phyloP scores from a whole-genome alignment of 2,113 vertebrate genomes.

The Otocyon megalotis region DNA sequence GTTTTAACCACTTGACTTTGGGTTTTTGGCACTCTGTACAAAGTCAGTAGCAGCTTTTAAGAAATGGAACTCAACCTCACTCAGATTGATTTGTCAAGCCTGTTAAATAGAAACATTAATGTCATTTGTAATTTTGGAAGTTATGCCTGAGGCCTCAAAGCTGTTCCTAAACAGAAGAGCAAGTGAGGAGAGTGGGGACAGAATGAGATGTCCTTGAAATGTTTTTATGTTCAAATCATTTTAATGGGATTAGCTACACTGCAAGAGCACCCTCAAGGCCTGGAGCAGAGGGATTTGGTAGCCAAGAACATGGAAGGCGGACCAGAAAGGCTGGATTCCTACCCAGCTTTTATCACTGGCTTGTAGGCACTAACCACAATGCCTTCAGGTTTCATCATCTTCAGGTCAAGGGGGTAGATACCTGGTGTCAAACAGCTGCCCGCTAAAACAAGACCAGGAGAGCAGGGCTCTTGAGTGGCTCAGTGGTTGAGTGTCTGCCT shows the following conservation, averaged over 20 bases:
- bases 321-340: background rate
- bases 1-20: conserved; percentile 35
- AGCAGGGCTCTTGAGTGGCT: background rate
- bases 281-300: background rate
- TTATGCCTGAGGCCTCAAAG: conserved; percentile 12
- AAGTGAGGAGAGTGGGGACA: background rate
- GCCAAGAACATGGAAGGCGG: background rate
- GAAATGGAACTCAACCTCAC: conserved; percentile 10
- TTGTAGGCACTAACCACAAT: conserved; percentile 11
- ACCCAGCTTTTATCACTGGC: conserved; percentile 40
- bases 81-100: background rate
- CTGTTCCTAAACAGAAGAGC: conserved; percentile 42
- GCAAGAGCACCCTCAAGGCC: conserved; percentile 15
- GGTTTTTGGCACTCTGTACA: background rate
- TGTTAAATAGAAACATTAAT: background rate
- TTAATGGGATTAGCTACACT: conserved; percentile 30
- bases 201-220: conserved; percentile 41
- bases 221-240: conserved; percentile 33
- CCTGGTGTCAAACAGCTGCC: conserved; percentile 34
- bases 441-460: conserved; percentile 49
- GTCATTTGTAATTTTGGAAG: conserved; percentile 15
- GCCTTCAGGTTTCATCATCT: conserved; percentile 34
- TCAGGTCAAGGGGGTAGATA: conserved; percentile 41
- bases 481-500: too few species aligned
- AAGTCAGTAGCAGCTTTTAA: conserved; percentile 47